A percentile compares a stretch with the other conserved stretches of the same genome.
Conservation (phyloP, 1,140 invertebrate genomes). For the Habropoda laboriosa region DNA sequence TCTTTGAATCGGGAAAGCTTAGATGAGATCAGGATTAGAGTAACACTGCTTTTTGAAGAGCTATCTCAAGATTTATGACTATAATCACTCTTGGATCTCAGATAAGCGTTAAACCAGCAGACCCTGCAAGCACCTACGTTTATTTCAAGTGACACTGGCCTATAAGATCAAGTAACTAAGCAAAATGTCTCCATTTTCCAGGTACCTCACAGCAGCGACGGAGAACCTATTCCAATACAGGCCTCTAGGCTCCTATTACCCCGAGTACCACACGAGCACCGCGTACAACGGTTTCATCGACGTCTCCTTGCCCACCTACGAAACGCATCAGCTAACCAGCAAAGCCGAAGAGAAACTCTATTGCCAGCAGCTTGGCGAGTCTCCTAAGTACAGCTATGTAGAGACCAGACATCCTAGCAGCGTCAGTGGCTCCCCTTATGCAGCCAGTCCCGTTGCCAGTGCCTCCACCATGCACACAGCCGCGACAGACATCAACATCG, state of each 20-base stretch:
- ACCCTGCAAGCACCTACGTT: too few relatives aligned
- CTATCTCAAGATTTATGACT: too few relatives aligned
- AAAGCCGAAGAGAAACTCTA: constrained; percentile 85
- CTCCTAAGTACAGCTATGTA: constrained; percentile 79
- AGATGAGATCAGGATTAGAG: too few relatives aligned
- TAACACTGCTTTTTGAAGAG: too few relatives aligned
- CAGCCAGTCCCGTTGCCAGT: constrained; percentile 77
- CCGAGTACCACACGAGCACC: constrained; percentile 87
- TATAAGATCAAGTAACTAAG: background rate
- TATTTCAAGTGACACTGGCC: too few relatives aligned
- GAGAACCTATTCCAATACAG: constrained; percentile 95
- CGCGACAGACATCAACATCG: constrained; percentile 71
- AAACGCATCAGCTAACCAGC: constrained; percentile 81
- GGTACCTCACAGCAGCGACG: constrained; percentile 86
- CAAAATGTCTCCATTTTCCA: constrained; percentile 22
- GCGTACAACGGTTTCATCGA: constrained; percentile 84
- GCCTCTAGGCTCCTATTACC: constrained; percentile 88
- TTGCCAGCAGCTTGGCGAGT: constrained; percentile 83
- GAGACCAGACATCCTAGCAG: constrained; percentile 81
- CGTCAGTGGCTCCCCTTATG: constrained; percentile 79
- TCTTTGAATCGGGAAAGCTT: too few relatives aligned
- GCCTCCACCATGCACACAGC: constrained; percentile 73
- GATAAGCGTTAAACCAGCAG: too few relatives aligned
- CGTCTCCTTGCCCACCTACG: constrained; percentile 81
- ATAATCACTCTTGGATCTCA: too few relatives aligned